Conservation (phyloP, 2,888 invertebrate species). For the Laspeyria flexula region DNA sequence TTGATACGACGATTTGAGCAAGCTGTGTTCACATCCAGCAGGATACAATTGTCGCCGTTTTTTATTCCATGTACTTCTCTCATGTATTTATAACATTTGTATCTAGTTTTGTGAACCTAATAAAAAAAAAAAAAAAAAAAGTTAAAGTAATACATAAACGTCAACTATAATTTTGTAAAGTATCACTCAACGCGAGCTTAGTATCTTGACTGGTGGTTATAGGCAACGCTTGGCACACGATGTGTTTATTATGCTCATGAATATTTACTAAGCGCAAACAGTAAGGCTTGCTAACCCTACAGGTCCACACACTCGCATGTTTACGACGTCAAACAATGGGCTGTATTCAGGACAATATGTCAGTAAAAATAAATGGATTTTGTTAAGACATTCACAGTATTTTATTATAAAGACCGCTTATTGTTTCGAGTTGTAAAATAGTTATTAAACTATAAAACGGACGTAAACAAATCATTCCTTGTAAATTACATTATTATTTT, state of each 20-base stretch:
- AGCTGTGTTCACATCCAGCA: no score
- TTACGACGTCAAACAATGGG: conserved; percentile 67
- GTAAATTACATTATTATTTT: conserved; percentile 31
- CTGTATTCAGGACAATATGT: conserved; percentile 70
- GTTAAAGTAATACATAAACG: background rate
- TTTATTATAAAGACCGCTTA: conserved; percentile 45
- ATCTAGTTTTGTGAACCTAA: no score
- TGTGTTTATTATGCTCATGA: conserved; percentile 32
- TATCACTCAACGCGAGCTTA: conserved; percentile 6
- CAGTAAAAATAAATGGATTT: conserved; percentile 67
- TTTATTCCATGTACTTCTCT: no score
- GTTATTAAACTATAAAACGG: conserved; percentile 38
- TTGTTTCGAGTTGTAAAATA: conserved; percentile 47
- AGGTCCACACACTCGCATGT: conserved; percentile 50
- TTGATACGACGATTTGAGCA: no score
- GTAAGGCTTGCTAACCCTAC: conserved; percentile 52
- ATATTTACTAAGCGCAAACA: conserved; percentile 38
- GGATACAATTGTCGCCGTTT: no score
- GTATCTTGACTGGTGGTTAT: conserved; percentile 21
- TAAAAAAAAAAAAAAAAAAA: no score
- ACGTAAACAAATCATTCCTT: conserved; percentile 31
- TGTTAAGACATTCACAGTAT: conserved; percentile 52
- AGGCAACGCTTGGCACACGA: conserved; percentile 29
- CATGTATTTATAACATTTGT: no score
- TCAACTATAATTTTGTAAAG: conserved; percentile 2